Base-by-base conservation (phyloP, 2,797 vertebrate genomes). In the Myiothlypis chrysogaster region DNA sequence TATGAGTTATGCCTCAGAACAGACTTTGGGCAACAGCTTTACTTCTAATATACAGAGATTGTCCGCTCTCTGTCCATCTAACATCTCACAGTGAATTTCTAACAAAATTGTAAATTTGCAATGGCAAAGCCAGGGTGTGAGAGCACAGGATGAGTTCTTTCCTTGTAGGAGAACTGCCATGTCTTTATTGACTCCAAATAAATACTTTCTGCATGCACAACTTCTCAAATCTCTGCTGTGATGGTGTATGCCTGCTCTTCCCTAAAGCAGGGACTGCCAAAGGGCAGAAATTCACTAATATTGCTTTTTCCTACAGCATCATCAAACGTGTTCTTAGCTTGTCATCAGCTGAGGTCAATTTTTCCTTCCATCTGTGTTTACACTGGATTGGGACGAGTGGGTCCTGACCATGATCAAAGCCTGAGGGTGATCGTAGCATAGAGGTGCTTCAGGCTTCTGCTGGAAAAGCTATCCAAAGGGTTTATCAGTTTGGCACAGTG, bases 351-450 rank as follows among this genome's bases (percentile, higher is more conserved):
- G 89, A 83, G 59, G 34, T 81, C 73, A 82, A 28, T 22, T 91
- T 91, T 90, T 90, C 52, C 73, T 90, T 90, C 91, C 59, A 68
- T 91, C 65, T 73, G 52, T 88, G 59, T 90, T 95, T 94, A 32
- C 43, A 39, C 39, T 82, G 89, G 63, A 76, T 11, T 53, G 89
- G 84, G 63, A 81, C 0, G 0, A 95, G 52, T 65, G 68, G 46
- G 35, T 86, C 69, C 39, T 83, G 76, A 47, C 76, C n/a, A 32
- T 3, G 2, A 16, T 39, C 60, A 70, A 75, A 73, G 46, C 69
- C 80, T 59, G 28, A 32, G 79, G 53, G 50, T 13, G 37, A 44
- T 1, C 18, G 60, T 17, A 71, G 23, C 2, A 1, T 7, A 5
- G 47, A 85, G 47, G 11, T 60, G 59, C 30, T 43, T 23, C 7